phyloP scores from a whole-genome alignment of 1,140 invertebrate genomes.

The Whitmania pigra region DNA sequence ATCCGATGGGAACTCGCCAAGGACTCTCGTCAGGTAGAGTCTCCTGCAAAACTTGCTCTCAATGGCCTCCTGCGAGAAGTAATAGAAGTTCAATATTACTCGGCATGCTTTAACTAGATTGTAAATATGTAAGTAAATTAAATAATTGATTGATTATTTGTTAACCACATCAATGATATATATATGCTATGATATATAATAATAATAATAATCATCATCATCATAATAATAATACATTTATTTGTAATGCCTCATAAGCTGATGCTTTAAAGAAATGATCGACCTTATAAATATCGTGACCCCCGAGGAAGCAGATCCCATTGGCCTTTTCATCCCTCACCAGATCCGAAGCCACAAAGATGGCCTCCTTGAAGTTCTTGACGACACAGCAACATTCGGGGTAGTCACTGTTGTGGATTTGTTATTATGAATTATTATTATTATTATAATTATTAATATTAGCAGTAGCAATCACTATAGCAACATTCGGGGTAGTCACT shows the following conservation, averaged over 20 bases:
- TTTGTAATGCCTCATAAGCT: too few species aligned
- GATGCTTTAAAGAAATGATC: too few species aligned
- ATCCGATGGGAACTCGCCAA: conserved; percentile 67
- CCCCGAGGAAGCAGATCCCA: conserved; percentile 18
- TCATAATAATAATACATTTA: too few species aligned
- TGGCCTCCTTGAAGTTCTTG: conserved; percentile 6
- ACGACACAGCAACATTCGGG: conserved; percentile 9
- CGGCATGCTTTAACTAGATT: background rate
- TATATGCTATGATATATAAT: too few species aligned
- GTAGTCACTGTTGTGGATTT: background rate
- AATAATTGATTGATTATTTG: too few species aligned
- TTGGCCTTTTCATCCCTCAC: background rate
- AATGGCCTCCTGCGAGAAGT: conserved; percentile 62
- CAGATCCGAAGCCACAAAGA: background rate
- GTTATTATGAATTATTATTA: too few species aligned
- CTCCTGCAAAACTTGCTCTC: conserved; percentile 52
- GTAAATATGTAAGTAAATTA: too few species aligned
- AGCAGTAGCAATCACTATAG: too few species aligned
- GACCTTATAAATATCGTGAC: conserved; percentile 15
- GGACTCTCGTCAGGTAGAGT: conserved; percentile 72
- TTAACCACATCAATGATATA: too few species aligned
- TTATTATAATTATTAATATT: too few species aligned
- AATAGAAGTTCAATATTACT: conserved; percentile 4
- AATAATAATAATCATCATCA: too few species aligned
- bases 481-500: too few species aligned